phyloP scores from a whole-genome alignment of 2,797 vertebrate genomes.

The Pseudomugil tenellus region DNA sequence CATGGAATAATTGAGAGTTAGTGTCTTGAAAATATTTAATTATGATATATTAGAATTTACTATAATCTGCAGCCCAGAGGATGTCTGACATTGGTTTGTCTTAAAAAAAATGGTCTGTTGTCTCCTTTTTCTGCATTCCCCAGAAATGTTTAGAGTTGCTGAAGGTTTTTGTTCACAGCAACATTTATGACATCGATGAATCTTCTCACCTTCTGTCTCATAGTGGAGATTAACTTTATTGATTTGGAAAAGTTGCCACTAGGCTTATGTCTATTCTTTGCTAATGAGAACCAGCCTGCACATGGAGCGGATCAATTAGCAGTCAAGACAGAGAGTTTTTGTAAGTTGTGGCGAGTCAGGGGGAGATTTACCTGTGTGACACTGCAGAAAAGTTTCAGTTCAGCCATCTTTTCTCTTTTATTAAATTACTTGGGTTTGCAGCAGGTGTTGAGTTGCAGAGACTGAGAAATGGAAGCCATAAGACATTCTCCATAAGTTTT shows the following conservation, averaged over 20 bases:
- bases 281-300: constrained; percentile 25
- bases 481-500: background rate
- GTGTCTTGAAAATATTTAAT: background rate
- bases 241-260: constrained; percentile 38
- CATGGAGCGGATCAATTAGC: constrained; percentile 22
- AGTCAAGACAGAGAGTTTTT: constrained; percentile 21
- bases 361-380: background rate
- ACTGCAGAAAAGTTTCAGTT: background rate
- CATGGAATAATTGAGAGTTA: background rate
- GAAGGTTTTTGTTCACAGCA: constrained; percentile 8
- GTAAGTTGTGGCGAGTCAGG: background rate
- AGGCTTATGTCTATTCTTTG: constrained; percentile 45
- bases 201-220: constrained; percentile 25
- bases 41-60: background rate
- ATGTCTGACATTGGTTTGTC: constrained; percentile 1
- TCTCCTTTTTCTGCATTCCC: constrained; percentile 8
- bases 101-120: background rate
- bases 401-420: background rate
- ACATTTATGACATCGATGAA: background rate
- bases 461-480: background rate
- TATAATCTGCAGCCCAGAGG: background rate
- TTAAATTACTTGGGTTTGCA: background rate
- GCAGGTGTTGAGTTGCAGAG: background rate
- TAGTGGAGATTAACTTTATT: constrained; percentile 42
- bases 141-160: background rate